A percentile compares a stretch with the other conserved stretches of the same genome.
Conservation (phyloP, 2,888 invertebrate species). For the Nowickia ferox region DNA sequence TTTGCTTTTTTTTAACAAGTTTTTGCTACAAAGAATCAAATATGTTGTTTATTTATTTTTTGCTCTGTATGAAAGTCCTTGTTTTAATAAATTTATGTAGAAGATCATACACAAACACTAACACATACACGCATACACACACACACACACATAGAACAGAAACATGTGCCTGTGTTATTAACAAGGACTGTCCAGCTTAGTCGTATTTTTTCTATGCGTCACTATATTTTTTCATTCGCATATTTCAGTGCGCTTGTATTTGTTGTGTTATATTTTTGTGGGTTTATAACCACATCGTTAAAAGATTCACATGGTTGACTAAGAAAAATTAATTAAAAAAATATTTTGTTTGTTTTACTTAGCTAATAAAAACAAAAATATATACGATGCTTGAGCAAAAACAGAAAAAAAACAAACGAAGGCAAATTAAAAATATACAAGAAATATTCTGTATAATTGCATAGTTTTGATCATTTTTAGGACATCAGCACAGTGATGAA, state of each 20-base stretch:
- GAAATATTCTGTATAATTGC: constrained; percentile 41
- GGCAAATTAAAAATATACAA: constrained; percentile 13
- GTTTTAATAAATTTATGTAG: constrained; percentile 24
- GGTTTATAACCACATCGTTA: constrained; percentile 63
- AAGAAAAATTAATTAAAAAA: constrained; percentile 68
- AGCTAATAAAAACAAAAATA: not conserved
- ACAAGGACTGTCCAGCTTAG: constrained; percentile 52
- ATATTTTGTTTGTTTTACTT: constrained; percentile 62
- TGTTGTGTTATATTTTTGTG: constrained; percentile 49
- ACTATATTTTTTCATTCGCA: constrained; percentile 1
- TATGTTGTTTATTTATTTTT: constrained; percentile 24
- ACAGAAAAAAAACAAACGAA: not conserved
- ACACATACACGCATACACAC: not conserved
- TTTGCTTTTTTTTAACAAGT: not conserved
- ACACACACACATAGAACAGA: not conserved
- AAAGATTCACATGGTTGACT: constrained; percentile 65
- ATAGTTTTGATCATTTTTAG: constrained; percentile 39
- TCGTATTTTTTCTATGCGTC: constrained; percentile 1
- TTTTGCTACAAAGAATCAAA: constrained; percentile 41
- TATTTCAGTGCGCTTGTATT: not conserved
- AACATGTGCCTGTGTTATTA: constrained; percentile 1
- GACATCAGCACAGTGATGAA: not conserved
- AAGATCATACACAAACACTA: not conserved
- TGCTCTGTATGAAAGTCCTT: constrained; percentile 22
- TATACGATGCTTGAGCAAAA: not conserved